phyloP scores from a whole-genome alignment of 2,888 invertebrate species.

The Lepidochrysops patricia region DNA sequence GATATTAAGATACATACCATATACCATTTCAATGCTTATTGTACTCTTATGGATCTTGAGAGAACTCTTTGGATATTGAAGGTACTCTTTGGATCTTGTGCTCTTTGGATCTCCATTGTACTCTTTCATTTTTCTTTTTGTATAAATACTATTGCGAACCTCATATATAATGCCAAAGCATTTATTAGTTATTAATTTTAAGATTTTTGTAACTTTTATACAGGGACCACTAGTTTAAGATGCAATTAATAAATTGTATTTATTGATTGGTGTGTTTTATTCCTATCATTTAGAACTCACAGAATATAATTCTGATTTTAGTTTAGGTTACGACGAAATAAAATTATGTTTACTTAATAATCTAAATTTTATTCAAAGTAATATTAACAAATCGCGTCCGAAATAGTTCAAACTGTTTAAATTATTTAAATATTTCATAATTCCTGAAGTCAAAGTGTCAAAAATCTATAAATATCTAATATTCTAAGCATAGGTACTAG shows the following conservation, averaged over 20 bases:
- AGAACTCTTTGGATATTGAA: neutral
- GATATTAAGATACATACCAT: too few relatives aligned
- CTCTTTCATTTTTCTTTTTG: too few relatives aligned
- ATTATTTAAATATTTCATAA: neutral
- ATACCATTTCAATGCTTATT: too few relatives aligned
- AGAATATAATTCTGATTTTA: too few relatives aligned
- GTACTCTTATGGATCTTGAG: neutral
- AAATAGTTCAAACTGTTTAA: neutral
- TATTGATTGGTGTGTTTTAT: neutral
- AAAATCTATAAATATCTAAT: too few relatives aligned
- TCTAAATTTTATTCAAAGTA: neutral
- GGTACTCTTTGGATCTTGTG: neutral
- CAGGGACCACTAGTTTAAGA: conserved; percentile 20
- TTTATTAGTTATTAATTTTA: conserved; percentile 24
- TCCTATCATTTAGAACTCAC: neutral
- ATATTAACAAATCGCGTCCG: neutral
- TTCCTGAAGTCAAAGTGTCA: too few relatives aligned
- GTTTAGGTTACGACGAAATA: neutral
- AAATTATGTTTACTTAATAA: neutral
- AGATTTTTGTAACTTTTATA: conserved; percentile 20
- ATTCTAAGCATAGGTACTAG: too few relatives aligned
- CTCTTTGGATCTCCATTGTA: neutral
- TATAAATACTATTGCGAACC: neutral
- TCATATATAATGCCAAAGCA: conserved; percentile 27
- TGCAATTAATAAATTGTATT: conserved; percentile 13